Base-by-base conservation (phyloP, 2,113 vertebrate species). In the Pampusana beccarii region DNA sequence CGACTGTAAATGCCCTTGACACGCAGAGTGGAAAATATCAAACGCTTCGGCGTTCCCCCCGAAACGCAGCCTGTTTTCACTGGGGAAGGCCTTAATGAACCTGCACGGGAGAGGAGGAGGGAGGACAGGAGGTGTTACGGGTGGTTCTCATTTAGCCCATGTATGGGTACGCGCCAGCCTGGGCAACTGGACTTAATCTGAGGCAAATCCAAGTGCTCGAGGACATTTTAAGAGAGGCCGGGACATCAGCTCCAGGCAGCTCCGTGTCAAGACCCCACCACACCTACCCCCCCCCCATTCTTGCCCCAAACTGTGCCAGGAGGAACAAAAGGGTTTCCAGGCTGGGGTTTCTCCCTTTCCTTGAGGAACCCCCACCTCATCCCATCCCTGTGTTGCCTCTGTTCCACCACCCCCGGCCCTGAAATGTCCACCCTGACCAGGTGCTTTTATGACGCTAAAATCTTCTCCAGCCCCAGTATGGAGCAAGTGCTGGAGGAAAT, bases 1-100 rank as follows among this genome's bases (percentile, higher is more conserved):
- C 99, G 98, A 99, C 98, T 99, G 98, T 99, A 99, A 99, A 99
- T 98, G 98, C 98, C 98, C 98, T 99, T 99, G 98, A 99, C 98
- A 98, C 98, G 98, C 98, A 97, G 98, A 98, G 98, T 98, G 99
- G 99, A 99, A 99, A 99, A 99, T 99, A 99, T 99, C 98, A 99
- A 98, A 98, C 98, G 95, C 98, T 97, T 92, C 97, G 91, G 97
- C 96, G 64, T 98, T 97, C 92, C 94, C 98, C 97, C 73, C 8
- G 48, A 93, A 97, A 97, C 1, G 10, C 96, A 80, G 96, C 80
- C 97, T 95, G 95, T 96, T 96, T 93, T 97, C 64, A 26, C 96
- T 96, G 96, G 96, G 96, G 95, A 97, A 97, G 80, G 97, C 89
- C 97, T 94, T 98, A 97, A 98, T 98, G 97, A 98, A 98, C 96